Percentiles rank a stretch among this genome's conserved stretches.
These are phyloP conservation scores for Drosophila borborema DNA, from an alignment of 2,888 invertebrate species.

Conservation along the genomic window DNA sequence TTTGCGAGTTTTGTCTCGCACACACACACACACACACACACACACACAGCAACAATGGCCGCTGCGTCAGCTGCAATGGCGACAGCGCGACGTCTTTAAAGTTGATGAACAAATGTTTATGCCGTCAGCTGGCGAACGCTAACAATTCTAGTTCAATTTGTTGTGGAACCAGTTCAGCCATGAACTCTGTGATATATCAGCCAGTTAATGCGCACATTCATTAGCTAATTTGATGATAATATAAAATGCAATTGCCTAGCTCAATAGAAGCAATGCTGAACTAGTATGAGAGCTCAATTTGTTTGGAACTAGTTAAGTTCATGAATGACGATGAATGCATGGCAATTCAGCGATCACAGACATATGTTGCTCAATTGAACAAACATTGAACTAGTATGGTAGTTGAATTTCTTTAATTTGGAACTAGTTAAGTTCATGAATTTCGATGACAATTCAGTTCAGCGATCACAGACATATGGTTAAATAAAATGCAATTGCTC, in stretches of 20 bases:
- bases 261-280: not conserved
- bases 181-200: not conserved
- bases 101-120: constrained; percentile 40
- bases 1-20: constrained; percentile 63
- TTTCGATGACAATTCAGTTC: too few relatives aligned
- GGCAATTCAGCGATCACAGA: too few relatives aligned
- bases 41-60: constrained; percentile 50
- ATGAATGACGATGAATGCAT: too few relatives aligned
- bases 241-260: not conserved
- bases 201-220: not conserved
- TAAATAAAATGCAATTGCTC: too few relatives aligned
- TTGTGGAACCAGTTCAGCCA: constrained; percentile 2
- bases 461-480: too few relatives aligned
- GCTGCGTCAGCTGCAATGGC: constrained; percentile 43
- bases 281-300: not conserved
- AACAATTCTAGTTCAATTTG: constrained; percentile 1
- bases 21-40: not conserved
- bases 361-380: too few relatives aligned
- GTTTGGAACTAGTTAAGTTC: too few relatives aligned
- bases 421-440: too few relatives aligned
- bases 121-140: constrained; percentile 13
- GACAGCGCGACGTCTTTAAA: constrained; percentile 29
- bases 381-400: too few relatives aligned
- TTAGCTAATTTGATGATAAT: not conserved
- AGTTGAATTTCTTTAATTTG: too few relatives aligned